A percentile compares a stretch with the other conserved stretches of the same genome.
phyloP scores from a whole-genome alignment of 2,888 invertebrate genomes.

The Ceriagrion tenellum region DNA sequence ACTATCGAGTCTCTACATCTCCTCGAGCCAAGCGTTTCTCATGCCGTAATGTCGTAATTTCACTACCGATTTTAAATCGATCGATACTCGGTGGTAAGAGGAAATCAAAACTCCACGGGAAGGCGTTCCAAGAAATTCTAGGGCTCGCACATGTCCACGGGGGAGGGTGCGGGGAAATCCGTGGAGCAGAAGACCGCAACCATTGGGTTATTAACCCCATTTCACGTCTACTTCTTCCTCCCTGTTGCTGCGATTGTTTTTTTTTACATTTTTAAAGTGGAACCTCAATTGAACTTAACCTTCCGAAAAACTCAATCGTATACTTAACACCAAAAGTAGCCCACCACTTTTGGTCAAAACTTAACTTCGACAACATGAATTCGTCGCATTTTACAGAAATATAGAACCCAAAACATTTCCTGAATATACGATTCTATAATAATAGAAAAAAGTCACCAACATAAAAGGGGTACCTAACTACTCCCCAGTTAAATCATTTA shows the following conservation, averaged over 20 bases:
- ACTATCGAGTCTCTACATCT: not conserved
- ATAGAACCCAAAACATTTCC: not conserved
- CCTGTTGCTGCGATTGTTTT: not conserved
- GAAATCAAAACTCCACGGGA: not conserved
- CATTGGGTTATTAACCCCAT: constrained; percentile 22
- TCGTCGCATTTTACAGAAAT: not conserved
- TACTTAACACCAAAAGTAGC: not conserved
- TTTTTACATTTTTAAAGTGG: not conserved
- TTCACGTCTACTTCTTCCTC: not conserved
- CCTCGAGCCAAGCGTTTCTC: not conserved
- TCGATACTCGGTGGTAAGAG: not conserved
- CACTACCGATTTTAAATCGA: not conserved
- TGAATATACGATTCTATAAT: not conserved
- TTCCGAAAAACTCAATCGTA: not conserved
- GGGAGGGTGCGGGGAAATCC: not conserved
- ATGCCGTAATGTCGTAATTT: not conserved
- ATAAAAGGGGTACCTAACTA: not conserved
- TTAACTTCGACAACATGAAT: not conserved
- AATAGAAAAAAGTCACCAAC: not conserved
- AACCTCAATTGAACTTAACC: not conserved
- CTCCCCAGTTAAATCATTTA: not conserved
- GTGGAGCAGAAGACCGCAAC: not conserved
- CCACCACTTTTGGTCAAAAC: not conserved
- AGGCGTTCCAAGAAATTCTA: not conserved
- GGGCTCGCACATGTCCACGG: not conserved